Base-by-base conservation (phyloP, 2,113 vertebrate species). In the Halichoerus grypus region DNA sequence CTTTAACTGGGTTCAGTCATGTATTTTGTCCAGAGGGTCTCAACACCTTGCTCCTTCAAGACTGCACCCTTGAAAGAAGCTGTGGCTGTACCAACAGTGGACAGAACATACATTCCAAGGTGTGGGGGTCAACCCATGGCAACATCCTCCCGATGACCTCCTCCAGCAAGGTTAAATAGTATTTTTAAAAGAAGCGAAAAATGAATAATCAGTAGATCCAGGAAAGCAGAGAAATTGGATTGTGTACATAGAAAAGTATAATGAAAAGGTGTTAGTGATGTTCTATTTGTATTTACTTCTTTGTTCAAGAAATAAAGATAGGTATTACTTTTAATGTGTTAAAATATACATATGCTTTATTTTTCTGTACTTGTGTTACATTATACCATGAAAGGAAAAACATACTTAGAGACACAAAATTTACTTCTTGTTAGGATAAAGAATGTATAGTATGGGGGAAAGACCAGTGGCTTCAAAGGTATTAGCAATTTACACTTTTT, bases 251-350 rank as follows among this genome's bases (percentile, higher is more conserved):
- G 36, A 77, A 42, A 21, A 80, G 16, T 22, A 24, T 12, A 83
- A n/a, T 39, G 16, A n/a, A 67, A 67, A 96, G 36, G 18, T 83
- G 18, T 13, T 39, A 13, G 72, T 7, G 49, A 53, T 39, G 6
- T 11, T 86, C 22, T 65, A 9, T 53, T 81, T 95, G 89, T 82
- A 77, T 67, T 92, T 61, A 55, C 36, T 96, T 83, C 57, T 95
- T 39, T 87, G n/a, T 53, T 77, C 51, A 57, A 82, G 83, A 95
- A 88, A 86, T 91, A 88, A 90, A 74, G 22, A 55, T 28, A 85
- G 22, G 28, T 13, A 91, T 76, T 87, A 55, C 39, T 88, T 97
- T 53, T 65, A 42, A 76, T 61, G n/a, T 49, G 31, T 88, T 91
- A 88, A 97, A 65, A 31, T 88, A 69, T 10, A 39, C 26, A 51